Evolutionary conservation across 2,888 invertebrate species (phyloP).

Genomic region (Sepioteuthis lessoniana): DNA sequence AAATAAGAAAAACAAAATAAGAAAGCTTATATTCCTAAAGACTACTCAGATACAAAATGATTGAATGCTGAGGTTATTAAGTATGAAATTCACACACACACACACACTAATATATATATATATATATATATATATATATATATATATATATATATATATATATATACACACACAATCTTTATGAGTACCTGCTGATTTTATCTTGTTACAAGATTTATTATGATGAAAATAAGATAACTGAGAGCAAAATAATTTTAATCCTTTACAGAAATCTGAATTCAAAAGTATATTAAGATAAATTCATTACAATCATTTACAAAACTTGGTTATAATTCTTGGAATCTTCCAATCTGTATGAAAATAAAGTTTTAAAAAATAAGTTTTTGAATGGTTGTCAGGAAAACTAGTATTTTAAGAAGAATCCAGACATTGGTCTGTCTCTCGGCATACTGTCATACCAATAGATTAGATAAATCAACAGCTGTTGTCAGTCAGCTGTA

Average conservation of each 20-base stretch:
- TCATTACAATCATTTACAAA: neutral
- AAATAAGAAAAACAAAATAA: no score
- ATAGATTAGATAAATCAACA: neutral
- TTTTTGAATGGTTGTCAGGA: neutral
- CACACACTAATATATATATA: no score
- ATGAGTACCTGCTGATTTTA: neutral
- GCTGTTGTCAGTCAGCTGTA: neutral
- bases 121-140: no score
- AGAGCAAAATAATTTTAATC: neutral
- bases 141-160: no score
- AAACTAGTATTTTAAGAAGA: neutral
- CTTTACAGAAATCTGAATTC: neutral
- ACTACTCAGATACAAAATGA: neutral
- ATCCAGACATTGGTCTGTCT: neutral
- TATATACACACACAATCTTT: neutral
- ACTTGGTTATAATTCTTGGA: neutral
- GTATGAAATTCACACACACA: neutral
- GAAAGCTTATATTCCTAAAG: neutral
- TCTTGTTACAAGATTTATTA: neutral
- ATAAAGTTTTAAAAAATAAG: neutral
- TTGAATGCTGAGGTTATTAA: neutral
- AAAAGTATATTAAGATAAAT: neutral
- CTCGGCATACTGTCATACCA: slow-evolving; percentile 7
- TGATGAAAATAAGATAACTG: neutral
- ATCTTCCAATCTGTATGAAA: neutral